These are phyloP conservation scores for Congeria kusceri DNA, from an alignment of 2,888 invertebrate genomes.

Conservation along the genomic window DNA sequence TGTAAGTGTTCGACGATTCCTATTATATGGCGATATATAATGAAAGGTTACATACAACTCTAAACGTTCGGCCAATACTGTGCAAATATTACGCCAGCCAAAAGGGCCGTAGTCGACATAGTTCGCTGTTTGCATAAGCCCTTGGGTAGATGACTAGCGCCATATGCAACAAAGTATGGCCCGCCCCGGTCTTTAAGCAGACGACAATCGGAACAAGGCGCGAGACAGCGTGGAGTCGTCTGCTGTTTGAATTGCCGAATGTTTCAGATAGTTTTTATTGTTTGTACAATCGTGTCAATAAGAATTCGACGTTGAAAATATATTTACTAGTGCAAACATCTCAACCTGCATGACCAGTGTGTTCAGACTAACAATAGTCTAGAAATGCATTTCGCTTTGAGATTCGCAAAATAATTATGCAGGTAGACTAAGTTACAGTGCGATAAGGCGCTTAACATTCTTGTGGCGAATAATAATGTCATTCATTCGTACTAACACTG, in stretches of 20 bases:
- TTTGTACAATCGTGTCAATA: not conserved
- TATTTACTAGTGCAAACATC: too few relatives aligned
- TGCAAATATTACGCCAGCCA: slow-evolving; percentile 46
- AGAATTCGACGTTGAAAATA: too few relatives aligned
- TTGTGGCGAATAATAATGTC: too few relatives aligned
- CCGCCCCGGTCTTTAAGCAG: slow-evolving; percentile 31
- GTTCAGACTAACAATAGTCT: too few relatives aligned
- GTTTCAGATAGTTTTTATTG: slow-evolving; percentile 18
- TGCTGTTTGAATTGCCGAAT: slow-evolving; percentile 34
- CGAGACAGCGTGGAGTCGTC: slow-evolving; percentile 41
- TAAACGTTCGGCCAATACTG: slow-evolving; percentile 26
- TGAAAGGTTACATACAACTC: slow-evolving; percentile 32
- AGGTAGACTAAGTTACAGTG: too few relatives aligned
- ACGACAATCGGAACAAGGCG: slow-evolving; percentile 17
- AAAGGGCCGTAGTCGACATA: slow-evolving; percentile 45
- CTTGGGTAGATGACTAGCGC: slow-evolving; percentile 18
- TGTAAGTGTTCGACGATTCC: slow-evolving; percentile 30
- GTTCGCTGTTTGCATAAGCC: slow-evolving; percentile 38
- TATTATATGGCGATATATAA: slow-evolving; percentile 41
- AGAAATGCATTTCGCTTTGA: too few relatives aligned
- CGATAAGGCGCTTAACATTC: too few relatives aligned
- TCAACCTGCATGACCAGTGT: too few relatives aligned
- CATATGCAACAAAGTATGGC: slow-evolving; percentile 21
- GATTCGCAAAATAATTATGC: too few relatives aligned
- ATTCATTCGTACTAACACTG: too few relatives aligned